Conservation (phyloP, 2,888 invertebrate genomes). For the Epistrophe grossulariae region DNA sequence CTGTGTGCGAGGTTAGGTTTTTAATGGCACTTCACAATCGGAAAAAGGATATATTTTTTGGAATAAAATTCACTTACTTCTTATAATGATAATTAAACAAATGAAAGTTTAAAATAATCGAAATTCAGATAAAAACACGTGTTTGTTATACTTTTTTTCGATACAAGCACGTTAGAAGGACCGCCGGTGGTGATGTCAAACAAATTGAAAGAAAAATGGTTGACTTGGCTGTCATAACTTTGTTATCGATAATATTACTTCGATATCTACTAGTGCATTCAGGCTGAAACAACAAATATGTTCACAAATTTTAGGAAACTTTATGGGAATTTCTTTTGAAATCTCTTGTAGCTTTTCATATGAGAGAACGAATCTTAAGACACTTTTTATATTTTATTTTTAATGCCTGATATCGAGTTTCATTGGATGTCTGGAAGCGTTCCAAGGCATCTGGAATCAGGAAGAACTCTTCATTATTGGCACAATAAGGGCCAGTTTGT, state of each 20-base stretch:
- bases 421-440: too few relatives aligned
- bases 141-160: conserved; percentile 36
- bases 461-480: too few relatives aligned
- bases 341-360: too few relatives aligned
- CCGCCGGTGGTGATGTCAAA: conserved; percentile 70
- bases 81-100: conserved; percentile 14
- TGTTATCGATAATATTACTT: background rate
- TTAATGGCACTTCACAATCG: background rate
- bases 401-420: too few relatives aligned
- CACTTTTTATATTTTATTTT: too few relatives aligned
- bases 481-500: too few relatives aligned
- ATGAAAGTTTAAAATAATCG: background rate
- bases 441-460: too few relatives aligned
- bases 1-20: conserved; percentile 46
- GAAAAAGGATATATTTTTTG: too few relatives aligned
- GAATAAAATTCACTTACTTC: conserved; percentile 18
- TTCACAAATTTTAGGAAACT: too few relatives aligned
- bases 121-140: conserved; percentile 52
- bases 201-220: conserved; percentile 65
- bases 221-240: conserved; percentile 41
- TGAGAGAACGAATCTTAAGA: too few relatives aligned
- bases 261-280: conserved; percentile 6
- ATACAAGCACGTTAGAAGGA: conserved; percentile 52
- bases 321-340: too few relatives aligned
- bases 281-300: background rate